phyloP scores from a whole-genome alignment of 1,140 invertebrate species.

The Gonioctena quinquepunctata region DNA sequence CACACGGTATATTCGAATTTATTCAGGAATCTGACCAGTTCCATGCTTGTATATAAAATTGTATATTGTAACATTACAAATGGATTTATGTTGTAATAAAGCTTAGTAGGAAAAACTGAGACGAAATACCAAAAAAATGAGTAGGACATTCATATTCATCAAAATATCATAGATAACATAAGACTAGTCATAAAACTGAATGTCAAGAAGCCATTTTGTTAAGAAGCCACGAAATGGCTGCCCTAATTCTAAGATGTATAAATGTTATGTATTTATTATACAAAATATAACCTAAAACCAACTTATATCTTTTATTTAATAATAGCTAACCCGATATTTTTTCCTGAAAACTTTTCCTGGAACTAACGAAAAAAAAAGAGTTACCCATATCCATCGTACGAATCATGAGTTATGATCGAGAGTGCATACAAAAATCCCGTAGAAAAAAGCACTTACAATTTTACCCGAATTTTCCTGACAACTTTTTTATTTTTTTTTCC shows the following conservation, averaged over 20 bases:
- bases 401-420: too few relatives aligned
- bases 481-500: too few relatives aligned
- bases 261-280: conserved; percentile 57
- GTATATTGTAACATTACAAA: conserved; percentile 8
- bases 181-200: conserved; percentile 41
- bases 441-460: too few relatives aligned
- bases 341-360: too few relatives aligned
- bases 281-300: conserved; percentile 42
- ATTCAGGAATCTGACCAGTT: neutral
- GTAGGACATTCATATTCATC: conserved; percentile 11
- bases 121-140: conserved; percentile 8
- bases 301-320: too few relatives aligned
- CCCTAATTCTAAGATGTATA: conserved; percentile 44
- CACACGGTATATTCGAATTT: neutral
- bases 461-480: too few relatives aligned
- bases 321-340: too few relatives aligned
- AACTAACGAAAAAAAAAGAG: too few relatives aligned
- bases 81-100: conserved; percentile 2
- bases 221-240: conserved; percentile 36
- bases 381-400: too few relatives aligned
- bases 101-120: conserved; percentile 1
- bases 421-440: too few relatives aligned
- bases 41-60: neutral
- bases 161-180: conserved; percentile 38
- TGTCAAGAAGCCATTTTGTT: conserved; percentile 39